Conservation (phyloP, 2,888 invertebrate species). For the Prosopocoilus inquinatus region DNA sequence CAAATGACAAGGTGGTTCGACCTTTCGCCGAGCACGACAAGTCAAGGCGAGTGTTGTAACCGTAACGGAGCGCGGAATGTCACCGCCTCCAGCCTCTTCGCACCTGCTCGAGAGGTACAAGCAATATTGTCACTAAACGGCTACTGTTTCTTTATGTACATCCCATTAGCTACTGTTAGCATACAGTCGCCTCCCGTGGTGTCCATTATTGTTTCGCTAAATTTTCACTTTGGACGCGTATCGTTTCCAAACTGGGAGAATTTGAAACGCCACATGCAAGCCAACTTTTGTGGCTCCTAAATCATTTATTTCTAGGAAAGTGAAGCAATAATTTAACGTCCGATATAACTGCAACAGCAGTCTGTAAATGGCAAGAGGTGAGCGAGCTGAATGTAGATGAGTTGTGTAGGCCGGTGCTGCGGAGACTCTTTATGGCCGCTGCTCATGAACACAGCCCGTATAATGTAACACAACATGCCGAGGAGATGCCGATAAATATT, state of each 20-base stretch:
- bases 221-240: constrained; percentile 6
- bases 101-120: constrained; percentile 30
- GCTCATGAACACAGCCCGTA: constrained; percentile 43
- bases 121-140: constrained; percentile 26
- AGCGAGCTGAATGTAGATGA: constrained; percentile 49
- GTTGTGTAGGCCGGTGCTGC: constrained; percentile 42
- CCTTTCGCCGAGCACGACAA: constrained; percentile 28
- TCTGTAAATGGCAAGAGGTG: constrained; percentile 48
- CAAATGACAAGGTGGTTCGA: constrained; percentile 31
- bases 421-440: constrained; percentile 44
- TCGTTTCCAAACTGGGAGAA: too few relatives aligned
- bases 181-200: constrained; percentile 18
- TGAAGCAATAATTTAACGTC: constrained; percentile 45
- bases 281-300: constrained; percentile 21
- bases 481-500: constrained; percentile 51
- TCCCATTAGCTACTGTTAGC: constrained; percentile 24
- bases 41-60: constrained; percentile 24
- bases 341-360: constrained; percentile 43
- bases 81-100: constrained; percentile 28
- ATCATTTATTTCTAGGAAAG: constrained; percentile 43
- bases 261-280: too few relatives aligned
- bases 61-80: constrained; percentile 24
- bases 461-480: constrained; percentile 45
- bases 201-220: constrained; percentile 17
- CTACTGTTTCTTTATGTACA: constrained; percentile 21